Conservation (phyloP, 1,140 invertebrate species). For the Brachionus rubens region DNA sequence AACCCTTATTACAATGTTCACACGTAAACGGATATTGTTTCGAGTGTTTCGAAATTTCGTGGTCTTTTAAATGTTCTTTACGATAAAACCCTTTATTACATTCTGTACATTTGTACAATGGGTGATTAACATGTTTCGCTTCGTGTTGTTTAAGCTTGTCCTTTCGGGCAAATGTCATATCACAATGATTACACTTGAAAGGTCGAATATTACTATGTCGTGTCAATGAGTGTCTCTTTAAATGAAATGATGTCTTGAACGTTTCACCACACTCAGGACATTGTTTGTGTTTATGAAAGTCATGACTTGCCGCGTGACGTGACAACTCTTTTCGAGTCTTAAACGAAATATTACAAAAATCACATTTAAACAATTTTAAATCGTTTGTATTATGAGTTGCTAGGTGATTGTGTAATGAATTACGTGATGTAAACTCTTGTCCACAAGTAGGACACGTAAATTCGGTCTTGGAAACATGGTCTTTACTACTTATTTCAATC, state of each 20-base stretch:
- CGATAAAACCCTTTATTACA: conserved; percentile 18
- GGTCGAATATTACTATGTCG: conserved; percentile 8
- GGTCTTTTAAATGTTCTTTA: conserved; percentile 28
- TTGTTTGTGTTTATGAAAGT: conserved; percentile 4
- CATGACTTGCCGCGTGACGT: conserved; percentile 3
- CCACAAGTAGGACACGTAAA: conserved; percentile 13
- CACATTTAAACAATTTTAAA: not conserved
- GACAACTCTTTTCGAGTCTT: conserved; percentile 36
- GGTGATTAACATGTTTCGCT: not conserved
- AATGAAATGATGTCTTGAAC: conserved; percentile 36
- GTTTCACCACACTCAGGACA: conserved; percentile 6
- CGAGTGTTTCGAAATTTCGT: conserved; percentile 29
- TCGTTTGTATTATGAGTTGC: conserved; percentile 29
- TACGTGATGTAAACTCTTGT: not conserved
- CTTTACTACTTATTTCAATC: not conserved
- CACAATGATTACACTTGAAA: conserved; percentile 27
- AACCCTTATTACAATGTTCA: conserved; percentile 28
- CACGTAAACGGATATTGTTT: conserved; percentile 39
- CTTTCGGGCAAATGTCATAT: conserved; percentile 22
- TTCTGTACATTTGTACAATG: not conserved
- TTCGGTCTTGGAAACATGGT: not conserved
- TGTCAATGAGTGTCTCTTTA: conserved; percentile 8
- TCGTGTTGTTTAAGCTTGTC: conserved; percentile 41
- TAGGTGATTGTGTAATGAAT: conserved; percentile 29
- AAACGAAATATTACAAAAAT: conserved; percentile 11